Evolutionary conservation across 2,113 vertebrate species (phyloP).

Genomic region (Neogale vison): DNA sequence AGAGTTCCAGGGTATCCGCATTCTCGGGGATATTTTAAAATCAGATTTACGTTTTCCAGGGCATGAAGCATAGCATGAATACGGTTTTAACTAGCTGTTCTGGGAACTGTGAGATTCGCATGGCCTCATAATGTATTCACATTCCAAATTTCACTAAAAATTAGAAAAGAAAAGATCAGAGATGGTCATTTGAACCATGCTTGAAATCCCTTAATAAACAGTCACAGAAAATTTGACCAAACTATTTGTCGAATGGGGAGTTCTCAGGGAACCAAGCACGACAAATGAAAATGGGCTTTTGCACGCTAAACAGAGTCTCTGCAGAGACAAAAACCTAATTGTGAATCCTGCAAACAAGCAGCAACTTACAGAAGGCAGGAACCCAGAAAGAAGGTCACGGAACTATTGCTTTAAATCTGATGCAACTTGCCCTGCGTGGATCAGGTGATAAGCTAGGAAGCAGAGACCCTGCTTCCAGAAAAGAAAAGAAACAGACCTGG

Average conservation of each 20-base stretch:
- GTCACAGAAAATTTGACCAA: neutral
- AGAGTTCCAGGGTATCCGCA: neutral
- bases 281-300: neutral
- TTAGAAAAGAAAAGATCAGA: neutral
- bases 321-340: neutral
- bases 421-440: neutral
- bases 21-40: constrained; percentile 16
- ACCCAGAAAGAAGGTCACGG: neutral
- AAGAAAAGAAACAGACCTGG: constrained; percentile 28
- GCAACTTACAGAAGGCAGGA: neutral
- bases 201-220: neutral
- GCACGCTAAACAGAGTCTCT: neutral
- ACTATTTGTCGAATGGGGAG: neutral
- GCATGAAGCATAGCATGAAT: neutral
- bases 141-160: neutral
- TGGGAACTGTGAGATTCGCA: neutral
- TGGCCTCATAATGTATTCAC: neutral
- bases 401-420: constrained; percentile 29
- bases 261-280: neutral
- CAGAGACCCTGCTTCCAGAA: neutral
- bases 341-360: constrained; percentile 14
- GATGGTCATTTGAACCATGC: neutral
- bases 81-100: neutral
- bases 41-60: neutral
- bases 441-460: neutral